phyloP scores from a whole-genome alignment of 2,888 invertebrate genomes.

The Graphium colonna region DNA sequence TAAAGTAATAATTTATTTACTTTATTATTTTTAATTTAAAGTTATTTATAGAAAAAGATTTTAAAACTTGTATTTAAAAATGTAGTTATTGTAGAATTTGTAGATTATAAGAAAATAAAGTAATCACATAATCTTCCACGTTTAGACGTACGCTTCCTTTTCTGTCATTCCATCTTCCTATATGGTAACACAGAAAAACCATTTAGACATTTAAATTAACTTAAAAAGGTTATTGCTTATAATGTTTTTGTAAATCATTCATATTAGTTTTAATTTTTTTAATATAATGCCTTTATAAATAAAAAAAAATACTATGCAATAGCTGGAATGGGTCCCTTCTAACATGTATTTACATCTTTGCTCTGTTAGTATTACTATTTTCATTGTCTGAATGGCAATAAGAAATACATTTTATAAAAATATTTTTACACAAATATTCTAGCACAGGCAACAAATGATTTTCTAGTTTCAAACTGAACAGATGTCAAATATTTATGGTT shows the following conservation, averaged over 20 bases:
- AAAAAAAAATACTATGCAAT: slow-evolving; percentile 41
- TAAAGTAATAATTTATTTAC: no score
- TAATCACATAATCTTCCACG: slow-evolving; percentile 70
- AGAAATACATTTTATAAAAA: slow-evolving; percentile 10
- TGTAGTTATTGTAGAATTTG: background rate
- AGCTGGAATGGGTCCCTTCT: slow-evolving; percentile 69
- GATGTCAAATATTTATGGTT: no score
- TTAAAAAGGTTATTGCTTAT: background rate
- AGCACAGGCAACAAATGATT: no score
- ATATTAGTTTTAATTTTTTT: slow-evolving; percentile 44
- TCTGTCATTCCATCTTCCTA: no score
- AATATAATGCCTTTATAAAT: slow-evolving; percentile 24
- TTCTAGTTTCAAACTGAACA: no score
- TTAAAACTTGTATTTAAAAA: background rate
- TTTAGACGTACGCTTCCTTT: slow-evolving; percentile 36
- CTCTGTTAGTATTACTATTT: no score
- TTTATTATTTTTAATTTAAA: no score
- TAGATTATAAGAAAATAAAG: slow-evolving; percentile 28
- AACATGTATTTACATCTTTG: slow-evolving; percentile 21
- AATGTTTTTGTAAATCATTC: slow-evolving; percentile 39
- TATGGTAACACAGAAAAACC: no score
- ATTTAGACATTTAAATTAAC: no score
- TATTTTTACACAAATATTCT: background rate
- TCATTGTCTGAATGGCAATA: slow-evolving; percentile 24
- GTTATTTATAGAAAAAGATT: no score